Evolutionary conservation across 37 sponge, comb jelly and placozoan species (phyloP).

Genomic region (Theonella swinhoei): DNA sequence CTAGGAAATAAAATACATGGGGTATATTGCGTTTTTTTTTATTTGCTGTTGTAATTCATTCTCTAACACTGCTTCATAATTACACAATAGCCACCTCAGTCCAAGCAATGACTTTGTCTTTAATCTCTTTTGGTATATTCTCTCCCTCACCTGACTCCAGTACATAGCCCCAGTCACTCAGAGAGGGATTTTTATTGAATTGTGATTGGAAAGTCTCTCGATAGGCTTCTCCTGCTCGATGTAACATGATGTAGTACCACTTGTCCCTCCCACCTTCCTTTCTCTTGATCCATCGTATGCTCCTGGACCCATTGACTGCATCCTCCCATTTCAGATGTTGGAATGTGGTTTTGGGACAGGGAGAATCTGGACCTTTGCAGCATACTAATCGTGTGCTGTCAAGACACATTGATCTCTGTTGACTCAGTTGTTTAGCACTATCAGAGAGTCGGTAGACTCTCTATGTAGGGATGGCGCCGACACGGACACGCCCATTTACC

Average conservation of each 20-base stretch:
- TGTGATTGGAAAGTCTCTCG: not conserved
- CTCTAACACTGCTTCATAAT: too few species aligned
- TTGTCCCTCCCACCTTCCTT: not conserved
- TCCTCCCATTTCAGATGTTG: not conserved
- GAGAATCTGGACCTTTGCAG: not conserved
- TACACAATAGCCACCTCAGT: not conserved
- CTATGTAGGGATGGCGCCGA: too few species aligned
- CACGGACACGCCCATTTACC: too few species aligned
- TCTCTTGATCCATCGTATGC: not conserved
- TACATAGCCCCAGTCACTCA: not conserved
- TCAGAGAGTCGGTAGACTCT: too few species aligned
- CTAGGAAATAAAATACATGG: too few species aligned
- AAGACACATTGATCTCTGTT: not conserved
- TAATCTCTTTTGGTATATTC: not conserved
- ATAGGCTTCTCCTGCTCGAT: not conserved
- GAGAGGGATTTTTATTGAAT: not conserved
- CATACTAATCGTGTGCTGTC: not conserved
- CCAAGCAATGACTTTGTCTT: not conserved
- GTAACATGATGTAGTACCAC: not conserved
- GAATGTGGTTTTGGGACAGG: not conserved
- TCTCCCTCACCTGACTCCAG: not conserved
- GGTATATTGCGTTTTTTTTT: too few species aligned
- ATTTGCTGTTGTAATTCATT: too few species aligned
- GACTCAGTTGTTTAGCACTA: not conserved
- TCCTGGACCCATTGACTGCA: not conserved